Conservation (phyloP, 2,888 invertebrate species). For the Lasioglossum figueresi region DNA sequence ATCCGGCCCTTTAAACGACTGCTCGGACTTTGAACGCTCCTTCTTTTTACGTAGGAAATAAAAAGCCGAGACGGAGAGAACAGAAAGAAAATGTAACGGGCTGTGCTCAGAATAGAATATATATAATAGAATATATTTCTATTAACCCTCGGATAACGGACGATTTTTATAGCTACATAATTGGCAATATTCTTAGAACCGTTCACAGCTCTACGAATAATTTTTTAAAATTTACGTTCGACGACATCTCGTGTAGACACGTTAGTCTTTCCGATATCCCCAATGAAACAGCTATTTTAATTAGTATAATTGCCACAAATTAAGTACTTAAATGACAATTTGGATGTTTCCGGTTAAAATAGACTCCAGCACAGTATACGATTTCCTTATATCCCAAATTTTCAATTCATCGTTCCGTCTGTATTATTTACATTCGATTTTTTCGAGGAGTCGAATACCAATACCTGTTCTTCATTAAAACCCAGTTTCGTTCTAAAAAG, state of each 20-base stretch:
- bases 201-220: too few species aligned
- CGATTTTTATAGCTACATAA: too few species aligned
- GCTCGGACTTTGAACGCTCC: slow-evolving; percentile 14
- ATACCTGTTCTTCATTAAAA: neutral
- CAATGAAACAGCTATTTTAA: too few species aligned
- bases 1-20: slow-evolving; percentile 46
- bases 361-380: too few species aligned
- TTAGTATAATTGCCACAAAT: too few species aligned
- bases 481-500: neutral
- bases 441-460: neutral
- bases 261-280: too few species aligned
- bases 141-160: neutral
- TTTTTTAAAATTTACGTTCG: too few species aligned
- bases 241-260: too few species aligned
- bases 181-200: too few species aligned
- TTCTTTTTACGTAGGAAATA: slow-evolving; percentile 11
- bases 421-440: neutral
- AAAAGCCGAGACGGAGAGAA: neutral
- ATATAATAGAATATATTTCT: slow-evolving; percentile 27
- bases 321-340: too few species aligned
- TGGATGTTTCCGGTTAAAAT: too few species aligned
- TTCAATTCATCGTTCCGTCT: neutral
- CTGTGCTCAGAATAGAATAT: slow-evolving; percentile 35
- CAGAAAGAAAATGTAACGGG: slow-evolving; percentile 3
- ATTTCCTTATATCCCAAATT: neutral